These are phyloP conservation scores for Speoplatyrhinus poulsoni DNA, from an alignment of 2,113 vertebrate genomes.

Conservation along the genomic window DNA sequence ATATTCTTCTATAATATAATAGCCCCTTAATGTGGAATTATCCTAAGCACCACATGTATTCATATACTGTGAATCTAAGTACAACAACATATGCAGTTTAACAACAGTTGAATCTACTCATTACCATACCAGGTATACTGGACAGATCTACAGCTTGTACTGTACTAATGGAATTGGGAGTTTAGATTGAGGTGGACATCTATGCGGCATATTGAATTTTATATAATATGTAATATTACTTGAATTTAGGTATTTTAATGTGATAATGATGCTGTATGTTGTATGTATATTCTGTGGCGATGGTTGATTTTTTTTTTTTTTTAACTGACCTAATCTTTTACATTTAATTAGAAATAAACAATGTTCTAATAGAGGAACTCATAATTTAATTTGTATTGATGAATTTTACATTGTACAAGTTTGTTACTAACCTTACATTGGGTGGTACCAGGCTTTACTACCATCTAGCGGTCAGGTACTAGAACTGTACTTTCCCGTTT, in stretches of 20 bases:
- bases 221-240: constrained; percentile 78
- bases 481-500: constrained; percentile 2
- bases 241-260: constrained; percentile 83
- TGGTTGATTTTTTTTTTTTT: constrained; percentile 51
- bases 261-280: constrained; percentile 77
- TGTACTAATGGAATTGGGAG: constrained; percentile 4
- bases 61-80: not conserved
- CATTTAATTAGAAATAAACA: constrained; percentile 68
- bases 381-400: not conserved
- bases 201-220: constrained; percentile 25
- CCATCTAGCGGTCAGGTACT: constrained; percentile 51
- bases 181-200: constrained; percentile 16
- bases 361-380: constrained; percentile 15
- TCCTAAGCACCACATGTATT: not conserved
- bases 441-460: not conserved
- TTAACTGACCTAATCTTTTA: constrained; percentile 61
- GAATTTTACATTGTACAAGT: too few relatives aligned
- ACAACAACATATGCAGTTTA: not conserved
- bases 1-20: not conserved
- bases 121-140: constrained; percentile 11
- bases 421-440: not conserved
- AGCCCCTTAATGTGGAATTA: not conserved
- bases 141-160: constrained; percentile 6
- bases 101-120: not conserved
- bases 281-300: constrained; percentile 69